A percentile compares a stretch with the other conserved stretches of the same genome.
Evolutionary conservation across 1,140 invertebrate species (phyloP).

Genomic region (Neoseiulus cucumeris): DNA sequence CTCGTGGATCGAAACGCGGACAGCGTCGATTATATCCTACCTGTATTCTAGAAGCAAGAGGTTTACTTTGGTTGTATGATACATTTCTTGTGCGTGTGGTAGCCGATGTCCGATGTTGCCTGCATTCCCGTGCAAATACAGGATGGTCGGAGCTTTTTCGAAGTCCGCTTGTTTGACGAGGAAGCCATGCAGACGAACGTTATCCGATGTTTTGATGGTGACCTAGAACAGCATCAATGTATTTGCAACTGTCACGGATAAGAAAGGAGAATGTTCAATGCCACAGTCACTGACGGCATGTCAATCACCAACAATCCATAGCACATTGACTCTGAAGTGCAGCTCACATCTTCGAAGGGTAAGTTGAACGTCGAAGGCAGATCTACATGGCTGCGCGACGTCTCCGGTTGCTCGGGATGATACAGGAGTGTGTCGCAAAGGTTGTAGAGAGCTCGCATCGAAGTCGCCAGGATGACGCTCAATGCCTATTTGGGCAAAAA

Average conservation of each 20-base stretch:
- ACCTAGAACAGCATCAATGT: constrained; percentile 13
- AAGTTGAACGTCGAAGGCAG: constrained; percentile 58
- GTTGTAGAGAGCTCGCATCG: constrained; percentile 39
- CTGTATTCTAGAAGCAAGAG: constrained; percentile 45
- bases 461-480: not conserved
- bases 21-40: no score
- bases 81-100: constrained; percentile 53
- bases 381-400: constrained; percentile 64
- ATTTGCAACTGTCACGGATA: not conserved
- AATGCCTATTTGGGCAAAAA: not conserved
- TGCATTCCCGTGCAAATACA: constrained; percentile 88
- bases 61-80: constrained; percentile 29
- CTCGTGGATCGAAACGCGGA: not conserved
- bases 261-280: not conserved
- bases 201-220: constrained; percentile 41
- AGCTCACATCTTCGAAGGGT: constrained; percentile 60
- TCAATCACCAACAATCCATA: not conserved
- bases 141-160: constrained; percentile 46
- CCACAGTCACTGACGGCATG: not conserved
- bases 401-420: constrained; percentile 63
- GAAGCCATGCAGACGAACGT: constrained; percentile 58
- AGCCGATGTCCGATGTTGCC: constrained; percentile 85
- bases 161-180: constrained; percentile 56
- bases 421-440: constrained; percentile 66
- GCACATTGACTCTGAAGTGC: constrained; percentile 25